Evolutionary conservation across 2,113 vertebrate genomes (phyloP).

Genomic region (Bagarius yarrelli): DNA sequence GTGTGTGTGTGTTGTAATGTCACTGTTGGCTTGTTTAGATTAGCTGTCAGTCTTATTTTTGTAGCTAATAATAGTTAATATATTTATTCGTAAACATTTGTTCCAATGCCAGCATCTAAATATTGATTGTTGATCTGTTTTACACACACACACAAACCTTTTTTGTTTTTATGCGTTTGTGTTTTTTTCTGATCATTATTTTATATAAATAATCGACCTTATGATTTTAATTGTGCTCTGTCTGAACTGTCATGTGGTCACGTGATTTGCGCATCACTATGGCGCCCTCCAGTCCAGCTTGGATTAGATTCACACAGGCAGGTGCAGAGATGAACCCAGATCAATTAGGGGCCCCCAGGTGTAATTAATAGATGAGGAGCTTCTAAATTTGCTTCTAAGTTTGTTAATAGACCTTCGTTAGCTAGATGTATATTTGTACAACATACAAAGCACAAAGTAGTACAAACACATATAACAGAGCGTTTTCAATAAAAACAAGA

Average conservation of each 20-base stretch:
- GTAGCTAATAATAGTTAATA: not conserved
- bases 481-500: too few species aligned
- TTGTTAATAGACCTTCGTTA: too few species aligned
- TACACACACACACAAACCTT: not conserved
- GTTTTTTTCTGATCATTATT: not conserved
- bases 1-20: not conserved
- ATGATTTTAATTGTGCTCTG: not conserved
- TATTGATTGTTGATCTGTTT: too few species aligned
- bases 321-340: too few species aligned
- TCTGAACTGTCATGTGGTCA: not conserved
- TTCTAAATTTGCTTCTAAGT: too few species aligned
- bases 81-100: not conserved
- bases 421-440: too few species aligned
- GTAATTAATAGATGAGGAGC: too few species aligned
- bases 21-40: not conserved
- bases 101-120: not conserved
- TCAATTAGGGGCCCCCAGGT: too few species aligned
- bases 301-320: not conserved
- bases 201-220: not conserved
- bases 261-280: not conserved
- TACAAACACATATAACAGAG: too few species aligned
- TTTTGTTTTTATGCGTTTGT: not conserved
- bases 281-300: not conserved
- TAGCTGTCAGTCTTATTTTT: not conserved
- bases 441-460: too few species aligned